A percentile compares a stretch with the other conserved stretches of the same genome.
Evolutionary conservation across 2,113 vertebrate species (phyloP).

Genomic region (Drymodes brunneopygia): DNA sequence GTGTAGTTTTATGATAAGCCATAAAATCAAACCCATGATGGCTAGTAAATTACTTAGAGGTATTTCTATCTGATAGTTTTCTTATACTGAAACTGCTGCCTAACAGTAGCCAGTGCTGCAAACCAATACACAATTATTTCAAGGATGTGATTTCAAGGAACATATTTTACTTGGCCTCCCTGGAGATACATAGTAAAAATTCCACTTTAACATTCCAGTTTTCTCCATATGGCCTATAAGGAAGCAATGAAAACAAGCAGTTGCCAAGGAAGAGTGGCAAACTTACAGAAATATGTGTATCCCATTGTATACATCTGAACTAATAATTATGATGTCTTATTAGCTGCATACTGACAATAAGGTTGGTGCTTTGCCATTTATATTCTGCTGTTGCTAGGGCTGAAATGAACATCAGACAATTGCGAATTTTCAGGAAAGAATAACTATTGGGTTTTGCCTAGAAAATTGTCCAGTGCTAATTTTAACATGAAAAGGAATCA

Average conservation of each 20-base stretch:
- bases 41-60: constrained; percentile 15
- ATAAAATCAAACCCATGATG: neutral
- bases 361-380: neutral
- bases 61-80: neutral
- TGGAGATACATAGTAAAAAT: neutral
- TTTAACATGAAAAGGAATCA: neutral
- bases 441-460: neutral
- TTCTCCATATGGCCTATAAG: neutral
- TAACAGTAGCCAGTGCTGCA: neutral
- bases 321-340: neutral
- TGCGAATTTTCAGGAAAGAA: neutral
- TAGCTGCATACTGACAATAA: neutral
- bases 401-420: neutral
- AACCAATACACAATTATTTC: neutral
- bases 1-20: neutral
- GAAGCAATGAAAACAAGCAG: neutral
- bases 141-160: neutral
- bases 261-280: neutral
- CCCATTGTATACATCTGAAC: neutral
- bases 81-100: neutral
- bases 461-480: neutral
- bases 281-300: neutral
- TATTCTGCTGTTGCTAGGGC: neutral
- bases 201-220: neutral
- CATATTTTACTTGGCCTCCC: neutral